Percentiles rank a stretch among this genome's conserved stretches.
These are phyloP conservation scores for Acanthopagrus latus DNA, from an alignment of 2,797 vertebrate genomes.

Conservation along the genomic window DNA sequence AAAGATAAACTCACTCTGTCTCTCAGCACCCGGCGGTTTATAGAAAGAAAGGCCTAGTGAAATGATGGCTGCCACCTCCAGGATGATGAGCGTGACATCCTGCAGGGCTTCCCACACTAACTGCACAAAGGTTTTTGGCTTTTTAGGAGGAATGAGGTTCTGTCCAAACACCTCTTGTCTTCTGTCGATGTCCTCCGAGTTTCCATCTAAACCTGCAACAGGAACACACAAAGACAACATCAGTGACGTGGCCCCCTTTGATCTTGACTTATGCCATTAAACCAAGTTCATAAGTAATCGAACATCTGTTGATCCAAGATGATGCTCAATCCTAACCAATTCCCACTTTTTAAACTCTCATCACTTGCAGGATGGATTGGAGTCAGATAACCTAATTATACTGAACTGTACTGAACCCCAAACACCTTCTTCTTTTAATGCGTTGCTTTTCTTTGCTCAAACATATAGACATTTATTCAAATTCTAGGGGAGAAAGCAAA, in stretches of 20 bases:
- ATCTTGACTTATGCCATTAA: background rate
- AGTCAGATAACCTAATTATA: background rate
- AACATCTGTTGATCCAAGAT: background rate
- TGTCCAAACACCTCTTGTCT: slow-evolving; percentile 94
- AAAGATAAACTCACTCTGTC: slow-evolving; percentile 86
- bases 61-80: slow-evolving; percentile 97
- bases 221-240: slow-evolving; percentile 48
- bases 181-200: slow-evolving; percentile 90
- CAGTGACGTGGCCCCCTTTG: background rate
- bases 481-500: background rate
- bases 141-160: slow-evolving; percentile 99
- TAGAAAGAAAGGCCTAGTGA: slow-evolving; percentile 98
- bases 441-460: background rate
- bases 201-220: slow-evolving; percentile 91
- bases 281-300: background rate
- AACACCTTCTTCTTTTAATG: background rate
- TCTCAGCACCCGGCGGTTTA: slow-evolving; percentile 90
- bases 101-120: slow-evolving; percentile 99
- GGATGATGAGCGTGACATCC: slow-evolving; percentile 97
- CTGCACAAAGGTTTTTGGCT: slow-evolving; percentile 99
- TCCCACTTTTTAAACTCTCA: background rate
- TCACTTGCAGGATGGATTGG: background rate
- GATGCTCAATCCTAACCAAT: background rate
- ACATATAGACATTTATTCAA: background rate
- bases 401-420: background rate